phyloP scores from a whole-genome alignment of 2,113 vertebrate species.

The Pimephales promelas region DNA sequence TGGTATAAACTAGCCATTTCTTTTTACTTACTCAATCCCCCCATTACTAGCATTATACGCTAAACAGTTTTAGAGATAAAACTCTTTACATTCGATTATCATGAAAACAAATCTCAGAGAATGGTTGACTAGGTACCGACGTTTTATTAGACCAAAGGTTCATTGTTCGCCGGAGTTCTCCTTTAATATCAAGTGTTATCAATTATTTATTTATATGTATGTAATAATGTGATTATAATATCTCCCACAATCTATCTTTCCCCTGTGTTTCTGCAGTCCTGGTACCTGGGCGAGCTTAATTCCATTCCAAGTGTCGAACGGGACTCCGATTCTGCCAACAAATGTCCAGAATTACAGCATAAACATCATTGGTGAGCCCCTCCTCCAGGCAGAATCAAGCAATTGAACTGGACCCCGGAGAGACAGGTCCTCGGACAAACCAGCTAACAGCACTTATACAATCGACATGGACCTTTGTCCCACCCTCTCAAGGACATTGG shows the following conservation, averaged over 20 bases:
- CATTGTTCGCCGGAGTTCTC: too few species aligned
- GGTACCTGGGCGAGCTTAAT: constrained; percentile 99
- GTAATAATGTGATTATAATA: not conserved
- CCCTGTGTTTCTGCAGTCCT: constrained; percentile 85
- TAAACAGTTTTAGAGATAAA: too few species aligned
- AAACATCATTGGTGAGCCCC: constrained; percentile 99
- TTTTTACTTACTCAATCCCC: too few species aligned
- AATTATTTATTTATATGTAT: too few species aligned
- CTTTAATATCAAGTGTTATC: too few species aligned
- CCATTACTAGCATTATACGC: too few species aligned
- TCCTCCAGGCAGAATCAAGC: constrained; percentile 97
- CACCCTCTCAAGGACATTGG: constrained; percentile 67
- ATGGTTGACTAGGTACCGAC: too few species aligned
- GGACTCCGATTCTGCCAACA: constrained; percentile 97
- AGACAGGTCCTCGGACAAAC: constrained; percentile 81
- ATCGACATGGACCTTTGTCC: constrained; percentile 60
- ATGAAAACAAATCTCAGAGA: too few species aligned
- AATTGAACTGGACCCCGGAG: constrained; percentile 79
- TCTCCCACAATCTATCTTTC: not conserved
- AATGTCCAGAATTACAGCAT: constrained; percentile 99
- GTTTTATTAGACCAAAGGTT: too few species aligned
- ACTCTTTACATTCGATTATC: too few species aligned
- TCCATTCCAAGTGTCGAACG: constrained; percentile 99
- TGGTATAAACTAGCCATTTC: too few species aligned
- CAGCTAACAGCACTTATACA: constrained; percentile 77